These are phyloP conservation scores for Myxocyprinus asiaticus DNA, from an alignment of 2,113 vertebrate genomes.

Conservation along the genomic window DNA sequence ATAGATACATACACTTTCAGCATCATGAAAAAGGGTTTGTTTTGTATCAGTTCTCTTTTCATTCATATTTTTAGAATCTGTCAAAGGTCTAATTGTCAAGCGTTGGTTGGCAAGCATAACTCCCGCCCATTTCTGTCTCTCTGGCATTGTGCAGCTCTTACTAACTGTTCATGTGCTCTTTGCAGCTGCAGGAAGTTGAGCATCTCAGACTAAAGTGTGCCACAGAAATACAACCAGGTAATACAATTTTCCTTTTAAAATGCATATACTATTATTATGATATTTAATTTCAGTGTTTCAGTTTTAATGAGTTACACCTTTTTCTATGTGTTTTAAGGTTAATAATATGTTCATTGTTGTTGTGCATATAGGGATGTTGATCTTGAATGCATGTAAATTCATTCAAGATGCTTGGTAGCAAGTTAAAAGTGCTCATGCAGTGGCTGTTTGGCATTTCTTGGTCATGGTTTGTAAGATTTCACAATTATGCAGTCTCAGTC, in stretches of 20 bases:
- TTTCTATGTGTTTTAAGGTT: neutral
- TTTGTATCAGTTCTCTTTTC: neutral
- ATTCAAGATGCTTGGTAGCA: neutral
- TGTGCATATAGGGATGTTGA: too few species aligned
- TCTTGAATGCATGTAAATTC: neutral
- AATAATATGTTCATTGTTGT: neutral
- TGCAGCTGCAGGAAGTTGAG: conserved; percentile 47
- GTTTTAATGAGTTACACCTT: neutral
- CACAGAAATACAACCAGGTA: conserved; percentile 28
- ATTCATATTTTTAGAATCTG: neutral
- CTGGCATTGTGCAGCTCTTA: conserved; percentile 34
- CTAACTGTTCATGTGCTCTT: conserved; percentile 4
- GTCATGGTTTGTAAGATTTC: neutral
- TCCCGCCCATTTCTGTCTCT: conserved; percentile 24
- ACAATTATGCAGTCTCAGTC: neutral
- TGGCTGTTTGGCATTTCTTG: neutral
- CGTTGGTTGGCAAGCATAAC: neutral
- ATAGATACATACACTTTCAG: neutral
- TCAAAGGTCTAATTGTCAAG: neutral
- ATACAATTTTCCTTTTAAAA: neutral
- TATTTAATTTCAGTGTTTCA: neutral
- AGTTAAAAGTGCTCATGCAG: neutral
- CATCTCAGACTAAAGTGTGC: neutral
- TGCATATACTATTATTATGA: neutral
- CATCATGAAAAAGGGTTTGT: too few species aligned